A percentile compares a stretch with the other conserved stretches of the same genome.
These are phyloP conservation scores for Darevskia nairensis DNA, from an alignment of 2,797 vertebrate genomes.

Conservation along the genomic window DNA sequence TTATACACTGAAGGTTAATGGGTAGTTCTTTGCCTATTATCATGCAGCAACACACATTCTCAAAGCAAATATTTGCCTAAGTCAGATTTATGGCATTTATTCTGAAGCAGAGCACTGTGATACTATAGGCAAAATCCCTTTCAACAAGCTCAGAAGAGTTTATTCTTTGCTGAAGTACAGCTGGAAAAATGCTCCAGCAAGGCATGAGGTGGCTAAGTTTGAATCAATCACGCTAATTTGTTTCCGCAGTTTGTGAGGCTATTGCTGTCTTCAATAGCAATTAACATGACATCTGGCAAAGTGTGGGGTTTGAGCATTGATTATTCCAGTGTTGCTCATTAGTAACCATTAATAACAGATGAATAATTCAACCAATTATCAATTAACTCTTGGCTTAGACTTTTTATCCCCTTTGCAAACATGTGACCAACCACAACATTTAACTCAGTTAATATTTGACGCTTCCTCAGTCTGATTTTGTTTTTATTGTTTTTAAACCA, in stretches of 20 bases:
- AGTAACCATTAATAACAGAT: conserved; percentile 77
- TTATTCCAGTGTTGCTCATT: conserved; percentile 75
- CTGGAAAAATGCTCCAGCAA: conserved; percentile 69
- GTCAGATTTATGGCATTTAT: conserved; percentile 46
- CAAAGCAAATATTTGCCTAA: conserved; percentile 55
- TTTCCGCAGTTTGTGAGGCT: conserved; percentile 73
- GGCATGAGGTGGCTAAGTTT: conserved; percentile 58
- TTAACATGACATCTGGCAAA: conserved; percentile 77
- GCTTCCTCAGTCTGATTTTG: conserved; percentile 41
- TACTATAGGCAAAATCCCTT: conserved; percentile 50
- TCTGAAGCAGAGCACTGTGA: conserved; percentile 48
- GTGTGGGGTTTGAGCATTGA: conserved; percentile 71
- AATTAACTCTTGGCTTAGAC: conserved; percentile 71
- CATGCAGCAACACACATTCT: conserved; percentile 38
- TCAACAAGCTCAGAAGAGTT: conserved; percentile 45
- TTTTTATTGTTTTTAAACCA: conserved; percentile 45
- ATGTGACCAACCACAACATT: conserved; percentile 27
- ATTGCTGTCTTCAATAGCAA: conserved; percentile 73
- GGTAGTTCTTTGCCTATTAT: conserved; percentile 50
- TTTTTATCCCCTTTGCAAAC: conserved; percentile 52
- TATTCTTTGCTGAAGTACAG: conserved; percentile 35
- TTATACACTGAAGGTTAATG: conserved; percentile 52
- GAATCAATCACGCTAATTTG: conserved; percentile 77
- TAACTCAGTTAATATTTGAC: conserved; percentile 59
- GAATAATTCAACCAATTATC: conserved; percentile 73